Evolutionary conservation across 37 sponge, comb jelly and placozoan genomes (phyloP).

Genomic region (Chondrilla cf. caribensis): DNA sequence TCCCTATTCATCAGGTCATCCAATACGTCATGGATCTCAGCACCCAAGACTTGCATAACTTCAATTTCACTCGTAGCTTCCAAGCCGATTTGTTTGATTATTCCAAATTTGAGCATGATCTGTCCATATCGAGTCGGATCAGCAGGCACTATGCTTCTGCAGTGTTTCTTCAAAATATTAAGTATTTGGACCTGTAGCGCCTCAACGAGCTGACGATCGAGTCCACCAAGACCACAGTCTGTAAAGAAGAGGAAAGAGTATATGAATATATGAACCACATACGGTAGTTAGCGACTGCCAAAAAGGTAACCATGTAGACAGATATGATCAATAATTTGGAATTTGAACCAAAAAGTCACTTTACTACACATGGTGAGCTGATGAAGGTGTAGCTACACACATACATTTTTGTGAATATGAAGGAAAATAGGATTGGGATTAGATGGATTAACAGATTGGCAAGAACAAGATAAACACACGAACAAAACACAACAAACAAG

Average conservation of each 20-base stretch:
- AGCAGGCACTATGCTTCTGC: slow-evolving; percentile 61
- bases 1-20: slow-evolving; percentile 10
- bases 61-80: slow-evolving; percentile 33
- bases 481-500: too few relatives aligned
- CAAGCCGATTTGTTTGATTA: slow-evolving; percentile 61
- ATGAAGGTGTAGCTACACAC: too few relatives aligned
- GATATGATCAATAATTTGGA: too few relatives aligned
- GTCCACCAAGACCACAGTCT: not conserved
- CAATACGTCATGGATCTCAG: slow-evolving; percentile 8
- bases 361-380: too few relatives aligned
- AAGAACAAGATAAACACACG: too few relatives aligned
- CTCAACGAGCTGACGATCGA: not conserved
- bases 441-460: too few relatives aligned
- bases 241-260: not conserved
- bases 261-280: not conserved
- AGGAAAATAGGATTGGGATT: too few relatives aligned
- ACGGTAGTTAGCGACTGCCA: too few relatives aligned
- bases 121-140: slow-evolving; percentile 71
- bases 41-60: not conserved
- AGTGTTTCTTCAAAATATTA: slow-evolving; percentile 59
- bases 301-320: too few relatives aligned
- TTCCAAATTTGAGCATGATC: slow-evolving; percentile 69
- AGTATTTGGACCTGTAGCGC: slow-evolving; percentile 69
- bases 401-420: too few relatives aligned
- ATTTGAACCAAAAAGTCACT: too few relatives aligned